These are phyloP conservation scores for Aythya baeri DNA, from an alignment of 2,113 vertebrate species.

Conservation along the genomic window DNA sequence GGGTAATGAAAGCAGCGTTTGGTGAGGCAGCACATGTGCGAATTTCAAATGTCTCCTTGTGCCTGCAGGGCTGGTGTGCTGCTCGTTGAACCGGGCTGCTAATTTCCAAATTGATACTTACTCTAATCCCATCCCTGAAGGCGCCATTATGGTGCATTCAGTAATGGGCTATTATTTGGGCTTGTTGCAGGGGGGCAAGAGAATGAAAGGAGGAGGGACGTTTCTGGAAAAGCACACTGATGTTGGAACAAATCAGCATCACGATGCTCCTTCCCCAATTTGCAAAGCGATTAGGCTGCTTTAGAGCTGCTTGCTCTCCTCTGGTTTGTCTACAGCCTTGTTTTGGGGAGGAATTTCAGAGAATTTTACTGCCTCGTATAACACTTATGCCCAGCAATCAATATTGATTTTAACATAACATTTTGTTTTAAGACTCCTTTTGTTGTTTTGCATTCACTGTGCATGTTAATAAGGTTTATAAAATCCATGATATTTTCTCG, in stretches of 20 bases:
- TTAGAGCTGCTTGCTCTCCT: conserved; percentile 9
- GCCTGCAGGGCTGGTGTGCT: neutral
- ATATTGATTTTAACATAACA: conserved; percentile 69
- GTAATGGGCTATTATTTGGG: neutral
- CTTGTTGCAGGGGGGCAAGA: neutral
- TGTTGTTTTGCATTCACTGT: conserved; percentile 40
- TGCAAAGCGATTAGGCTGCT: conserved; percentile 4
- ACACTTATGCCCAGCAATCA: conserved; percentile 48
- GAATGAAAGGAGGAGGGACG: neutral
- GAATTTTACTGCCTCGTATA: conserved; percentile 45
- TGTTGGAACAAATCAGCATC: neutral
- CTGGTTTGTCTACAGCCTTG: neutral
- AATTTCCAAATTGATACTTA: conserved; percentile 23
- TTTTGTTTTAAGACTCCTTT: conserved; percentile 55
- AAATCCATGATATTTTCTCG: conserved; percentile 34
- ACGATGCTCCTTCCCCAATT: neutral
- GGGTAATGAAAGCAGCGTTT: neutral
- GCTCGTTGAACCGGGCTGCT: conserved; percentile 4
- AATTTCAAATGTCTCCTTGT: neutral
- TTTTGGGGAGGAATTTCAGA: neutral
- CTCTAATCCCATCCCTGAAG: conserved; percentile 29
- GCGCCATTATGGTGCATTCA: neutral
- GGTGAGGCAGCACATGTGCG: neutral
- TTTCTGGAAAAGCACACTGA: neutral
- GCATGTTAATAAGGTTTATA: conserved; percentile 60